phyloP scores from a whole-genome alignment of 2,888 invertebrate species.

The Chrysolina americana region DNA sequence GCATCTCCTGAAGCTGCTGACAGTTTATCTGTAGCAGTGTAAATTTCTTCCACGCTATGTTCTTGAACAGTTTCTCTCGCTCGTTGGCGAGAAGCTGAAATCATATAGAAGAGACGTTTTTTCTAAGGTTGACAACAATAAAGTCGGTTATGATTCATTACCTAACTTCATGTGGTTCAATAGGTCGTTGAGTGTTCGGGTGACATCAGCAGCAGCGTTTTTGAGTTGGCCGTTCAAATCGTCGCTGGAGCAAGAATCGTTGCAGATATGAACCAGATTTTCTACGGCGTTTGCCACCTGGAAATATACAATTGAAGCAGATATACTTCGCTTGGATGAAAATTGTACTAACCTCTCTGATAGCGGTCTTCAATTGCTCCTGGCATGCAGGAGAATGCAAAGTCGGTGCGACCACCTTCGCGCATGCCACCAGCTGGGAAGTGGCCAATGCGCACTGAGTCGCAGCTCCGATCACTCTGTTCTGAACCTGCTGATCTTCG shows the following conservation, averaged over 20 bases:
- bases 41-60: conserved; percentile 87
- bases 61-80: conserved; percentile 81
- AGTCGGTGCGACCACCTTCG: conserved; percentile 93
- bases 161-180: conserved; percentile 89
- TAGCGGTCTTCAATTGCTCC: conserved; percentile 92
- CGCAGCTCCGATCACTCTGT: conserved; percentile 92
- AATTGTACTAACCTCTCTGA: conserved; percentile 75
- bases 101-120: background rate
- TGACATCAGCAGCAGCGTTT: conserved; percentile 89
- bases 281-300: conserved; percentile 91
- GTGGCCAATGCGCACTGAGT: conserved; percentile 98
- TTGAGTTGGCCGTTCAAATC: conserved; percentile 82
- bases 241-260: conserved; percentile 79
- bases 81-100: conserved; percentile 73
- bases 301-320: conserved; percentile 6
- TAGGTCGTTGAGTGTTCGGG: conserved; percentile 89
- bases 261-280: conserved; percentile 86
- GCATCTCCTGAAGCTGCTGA: conserved; percentile 89
- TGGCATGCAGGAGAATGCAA: conserved; percentile 87
- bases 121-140: too few relatives aligned
- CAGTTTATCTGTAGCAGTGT: conserved; percentile 90
- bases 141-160: conserved; percentile 58
- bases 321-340: too few relatives aligned
- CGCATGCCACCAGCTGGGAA: conserved; percentile 96
- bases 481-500: conserved; percentile 85